Percentiles rank a stretch among this genome's conserved stretches.
Conservation (phyloP, 1,140 invertebrate genomes). For the Caerostris darwini region DNA sequence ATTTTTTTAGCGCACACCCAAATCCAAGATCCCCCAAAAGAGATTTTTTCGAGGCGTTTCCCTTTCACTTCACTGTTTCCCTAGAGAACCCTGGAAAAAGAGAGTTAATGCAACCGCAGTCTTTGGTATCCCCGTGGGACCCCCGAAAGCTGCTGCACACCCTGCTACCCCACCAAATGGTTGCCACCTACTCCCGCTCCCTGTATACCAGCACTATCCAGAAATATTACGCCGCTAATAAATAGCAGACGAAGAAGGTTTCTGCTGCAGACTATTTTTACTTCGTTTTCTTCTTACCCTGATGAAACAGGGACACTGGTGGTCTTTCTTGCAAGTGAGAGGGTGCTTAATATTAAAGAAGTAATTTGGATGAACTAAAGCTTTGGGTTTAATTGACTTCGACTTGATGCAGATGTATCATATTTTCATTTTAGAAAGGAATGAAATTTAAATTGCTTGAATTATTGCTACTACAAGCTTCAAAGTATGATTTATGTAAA, state of each 20-base stretch:
- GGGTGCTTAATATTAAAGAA: conserved; percentile 50
- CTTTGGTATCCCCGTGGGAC: conserved; percentile 22
- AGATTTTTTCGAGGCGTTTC: background rate
- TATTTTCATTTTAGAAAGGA: too few relatives aligned
- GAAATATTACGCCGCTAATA: conserved; percentile 68
- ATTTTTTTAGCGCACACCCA: background rate
- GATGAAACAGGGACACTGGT: background rate
- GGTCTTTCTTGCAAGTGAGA: background rate
- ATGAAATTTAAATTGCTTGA: too few relatives aligned
- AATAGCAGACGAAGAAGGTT: conserved; percentile 61
- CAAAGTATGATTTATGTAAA: too few relatives aligned
- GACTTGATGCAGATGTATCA: background rate
- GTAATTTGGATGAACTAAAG: conserved; percentile 20
- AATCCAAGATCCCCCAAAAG: background rate
- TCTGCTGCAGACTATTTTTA: background rate
- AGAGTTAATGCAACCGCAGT: conserved; percentile 56
- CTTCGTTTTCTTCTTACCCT: background rate
- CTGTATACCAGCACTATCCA: background rate
- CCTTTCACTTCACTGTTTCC: conserved; percentile 45
- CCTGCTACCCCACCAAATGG: background rate
- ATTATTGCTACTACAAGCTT: too few relatives aligned
- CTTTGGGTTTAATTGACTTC: background rate
- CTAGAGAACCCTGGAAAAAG: conserved; percentile 51
- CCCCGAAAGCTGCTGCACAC: conserved; percentile 1
- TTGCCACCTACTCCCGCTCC: background rate